Evolutionary conservation across 53 echinoderm and acorn worm genomes (phyloP), one percentile per base, ranked within the genome.

Genomic region (Echinometra lucunter): DNA sequence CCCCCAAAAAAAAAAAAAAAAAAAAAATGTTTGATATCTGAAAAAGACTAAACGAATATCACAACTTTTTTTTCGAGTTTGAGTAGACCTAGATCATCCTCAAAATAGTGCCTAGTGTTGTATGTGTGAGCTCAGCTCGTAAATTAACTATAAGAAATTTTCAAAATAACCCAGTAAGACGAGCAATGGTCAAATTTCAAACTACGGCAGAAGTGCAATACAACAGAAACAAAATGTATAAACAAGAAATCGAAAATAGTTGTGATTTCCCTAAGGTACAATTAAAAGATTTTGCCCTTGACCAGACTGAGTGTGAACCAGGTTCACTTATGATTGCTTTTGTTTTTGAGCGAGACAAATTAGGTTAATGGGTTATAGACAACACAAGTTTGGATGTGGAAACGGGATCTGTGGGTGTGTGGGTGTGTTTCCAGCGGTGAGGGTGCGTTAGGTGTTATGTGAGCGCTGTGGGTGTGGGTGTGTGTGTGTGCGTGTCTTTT

Each of bases 271-370:
- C 63, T 5, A 0, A 58, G 90, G 90, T 60, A 37, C 7, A 60
- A 90, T 90, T 63, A 90, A 58, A 40, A 57, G 47, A 88, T 40
- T 45, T 58, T 53, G 90, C 58, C 90, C 90, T 90, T 90, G 90
- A 90, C 90, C 90, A 90, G 85, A 85, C 27, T 85, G 49, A 47
- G 85, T 49, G n/a, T 12, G 49, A 49, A 27, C 23, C 17, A 13
- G 55, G 55, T 37, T 49, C 21, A 19, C 15, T 34, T 49, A 55
- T 55, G 28, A 55, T 49, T 88, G 55, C 47, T 88, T 57, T 88
- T 88, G 53, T 88, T 88, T 88, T 57, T 30, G 15, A 57, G 30
- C 45, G 6, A 56, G 53, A 88, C 49, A 57, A 88, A 88, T 88
- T 16, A 88, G 88, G 88, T 88, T 88, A 88, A n/a, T 30, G 10